Evolutionary conservation across 1,140 invertebrate species (phyloP).

Genomic region (Campoletis sonorensis): DNA sequence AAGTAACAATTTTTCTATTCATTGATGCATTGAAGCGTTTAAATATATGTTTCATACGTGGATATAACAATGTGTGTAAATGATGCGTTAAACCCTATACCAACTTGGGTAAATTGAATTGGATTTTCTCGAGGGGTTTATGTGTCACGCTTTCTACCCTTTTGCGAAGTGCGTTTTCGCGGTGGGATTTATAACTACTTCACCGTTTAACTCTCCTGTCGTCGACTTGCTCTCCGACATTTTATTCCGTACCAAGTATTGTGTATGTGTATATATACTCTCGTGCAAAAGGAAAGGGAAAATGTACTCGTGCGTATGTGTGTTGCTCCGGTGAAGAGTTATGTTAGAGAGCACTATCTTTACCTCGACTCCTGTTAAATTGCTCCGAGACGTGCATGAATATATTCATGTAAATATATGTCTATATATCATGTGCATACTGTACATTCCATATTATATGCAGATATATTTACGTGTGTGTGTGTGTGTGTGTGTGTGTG

Average conservation of each 20-base stretch:
- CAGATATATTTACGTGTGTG: no score
- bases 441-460: no score
- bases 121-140: conserved; percentile 25
- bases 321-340: not conserved
- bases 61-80: not conserved
- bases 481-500: no score
- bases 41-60: no score
- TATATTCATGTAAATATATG: not conserved
- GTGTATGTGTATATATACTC: not conserved
- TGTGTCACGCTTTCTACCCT: conserved; percentile 6
- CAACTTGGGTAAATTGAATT: conserved; percentile 18
- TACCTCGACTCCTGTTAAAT: not conserved
- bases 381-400: conserved; percentile 7
- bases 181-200: conserved; percentile 30
- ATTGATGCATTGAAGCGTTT: not conserved
- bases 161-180: conserved; percentile 26
- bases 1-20: no score
- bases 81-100: not conserved
- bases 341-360: conserved; percentile 15
- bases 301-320: not conserved
- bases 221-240: conserved; percentile 11
- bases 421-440: not conserved
- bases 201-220: conserved; percentile 16
- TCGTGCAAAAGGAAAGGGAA: not conserved
- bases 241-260: not conserved